Percentiles rank a stretch among this genome's conserved stretches.
These are phyloP conservation scores for Drosophila biarmipes DNA, from an alignment of 1,140 invertebrate genomes.

Conservation along the genomic window DNA sequence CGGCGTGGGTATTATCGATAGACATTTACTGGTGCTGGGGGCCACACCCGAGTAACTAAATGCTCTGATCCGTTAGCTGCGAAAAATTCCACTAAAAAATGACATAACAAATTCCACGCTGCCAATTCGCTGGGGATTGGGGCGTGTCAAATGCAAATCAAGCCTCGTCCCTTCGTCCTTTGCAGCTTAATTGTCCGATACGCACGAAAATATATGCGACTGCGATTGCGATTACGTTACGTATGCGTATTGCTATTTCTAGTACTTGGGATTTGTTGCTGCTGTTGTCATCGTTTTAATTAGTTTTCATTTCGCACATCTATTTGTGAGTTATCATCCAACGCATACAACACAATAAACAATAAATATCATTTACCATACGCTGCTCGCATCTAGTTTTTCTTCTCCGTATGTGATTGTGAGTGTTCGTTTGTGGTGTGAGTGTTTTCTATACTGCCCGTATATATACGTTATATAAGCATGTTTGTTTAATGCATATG, in stretches of 20 bases:
- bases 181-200: conserved; percentile 58
- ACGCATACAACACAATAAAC: conserved; percentile 60
- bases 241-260: conserved; percentile 35
- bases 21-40: conserved; percentile 51
- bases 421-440: conserved; percentile 10
- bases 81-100: conserved; percentile 50
- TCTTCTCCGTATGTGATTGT: conserved; percentile 15
- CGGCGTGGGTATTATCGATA: conserved; percentile 40
- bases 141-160: conserved; percentile 57
- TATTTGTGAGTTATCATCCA: conserved; percentile 73
- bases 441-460: conserved; percentile 15
- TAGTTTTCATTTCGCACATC: conserved; percentile 71
- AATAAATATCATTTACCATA: conserved; percentile 52
- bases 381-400: conserved; percentile 28
- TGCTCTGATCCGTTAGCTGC: conserved; percentile 32
- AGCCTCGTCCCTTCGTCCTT: conserved; percentile 37
- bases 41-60: conserved; percentile 44
- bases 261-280: conserved; percentile 36
- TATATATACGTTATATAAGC: conserved; percentile 39
- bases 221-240: conserved; percentile 31
- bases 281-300: conserved; percentile 63
- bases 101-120: conserved; percentile 51
- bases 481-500: conserved; percentile 47
- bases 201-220: conserved; percentile 17
- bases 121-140: conserved; percentile 33